Base-by-base conservation (phyloP, 2,888 invertebrate species). In the Merodon equestris region DNA sequence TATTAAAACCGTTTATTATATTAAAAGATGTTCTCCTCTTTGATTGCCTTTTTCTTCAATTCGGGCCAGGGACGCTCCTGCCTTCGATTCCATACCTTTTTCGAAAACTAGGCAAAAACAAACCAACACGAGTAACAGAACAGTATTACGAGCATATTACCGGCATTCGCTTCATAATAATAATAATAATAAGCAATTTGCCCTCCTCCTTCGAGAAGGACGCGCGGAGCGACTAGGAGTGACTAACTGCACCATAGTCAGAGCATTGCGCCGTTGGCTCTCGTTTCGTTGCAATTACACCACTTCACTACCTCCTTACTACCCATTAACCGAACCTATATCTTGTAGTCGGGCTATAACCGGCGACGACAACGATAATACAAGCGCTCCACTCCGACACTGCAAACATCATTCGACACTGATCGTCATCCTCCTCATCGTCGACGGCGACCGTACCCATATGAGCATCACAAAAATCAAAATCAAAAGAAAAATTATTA, bases 111-210 rank as follows among this genome's bases (percentile, higher is more conserved):
- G 7, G 7, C 27, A 27, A 27, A n/a, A 27, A 4, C 7, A 7
- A 27, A 27, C 27, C 27, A 7, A 27, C 2, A 27, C 27, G 27
- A 48, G 9, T 1, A 10, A 58, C 48, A 44, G 50, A 40, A 51
- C 53, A 44, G 34, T 44, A 58, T 64, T 74, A 45, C 79, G 40
- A 56, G 58, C 63, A 54, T 60, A 70, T 79, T 74, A 79, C 74
- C 58, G 79, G 68, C 70, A 74, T 79, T 79, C 54, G 58, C 60
- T 60, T 70, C 58, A 64, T 56, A 68, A 79, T 70, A 79, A 74
- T 73, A 79, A 79, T 79, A 79, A 79, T 79, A 79, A 79, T 79
- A 79, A 79, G 64, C 79, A 74, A 70, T 79, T 79, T 79, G 70
- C 63, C 79, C 74, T 54, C 74, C 74, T 73, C 64, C 40, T 27